Evolutionary conservation across 1,140 invertebrate species (phyloP).

Genomic region (Drosophila gunungcola): DNA sequence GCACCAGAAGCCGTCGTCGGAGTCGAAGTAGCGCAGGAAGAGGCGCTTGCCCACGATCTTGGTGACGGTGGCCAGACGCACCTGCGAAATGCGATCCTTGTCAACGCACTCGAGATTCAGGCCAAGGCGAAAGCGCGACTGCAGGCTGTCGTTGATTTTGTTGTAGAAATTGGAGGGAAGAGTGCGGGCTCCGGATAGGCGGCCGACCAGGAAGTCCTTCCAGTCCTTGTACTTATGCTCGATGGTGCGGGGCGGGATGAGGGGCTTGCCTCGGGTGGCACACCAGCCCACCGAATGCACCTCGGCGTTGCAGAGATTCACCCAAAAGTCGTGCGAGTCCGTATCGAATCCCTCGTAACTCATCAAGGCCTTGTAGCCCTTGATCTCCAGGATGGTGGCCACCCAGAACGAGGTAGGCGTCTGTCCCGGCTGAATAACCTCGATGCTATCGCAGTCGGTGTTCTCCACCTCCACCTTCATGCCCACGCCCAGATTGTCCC

Average conservation of each 20-base stretch:
- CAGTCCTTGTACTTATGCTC: slow-evolving; percentile 97
- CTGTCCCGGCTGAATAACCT: slow-evolving; percentile 87
- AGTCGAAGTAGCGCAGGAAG: slow-evolving; percentile 95
- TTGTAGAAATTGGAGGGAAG: slow-evolving; percentile 95
- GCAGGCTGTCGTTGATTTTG: slow-evolving; percentile 93
- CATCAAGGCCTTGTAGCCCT: slow-evolving; percentile 96
- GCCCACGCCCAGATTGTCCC: slow-evolving; percentile 96
- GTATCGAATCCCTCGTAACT: slow-evolving; percentile 97
- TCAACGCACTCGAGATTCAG: slow-evolving; percentile 97
- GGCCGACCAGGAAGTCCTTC: slow-evolving; percentile 96
- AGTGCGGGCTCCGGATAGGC: slow-evolving; percentile 96
- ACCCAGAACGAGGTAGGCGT: slow-evolving; percentile 96
- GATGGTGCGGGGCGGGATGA: slow-evolving; percentile 96
- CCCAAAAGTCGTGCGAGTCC: slow-evolving; percentile 96
- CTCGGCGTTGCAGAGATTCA: slow-evolving; percentile 95
- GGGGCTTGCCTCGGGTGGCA: slow-evolving; percentile 96
- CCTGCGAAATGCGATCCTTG: slow-evolving; percentile 97
- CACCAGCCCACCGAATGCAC: slow-evolving; percentile 99
- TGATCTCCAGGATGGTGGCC: slow-evolving; percentile 95
- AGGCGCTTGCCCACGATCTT: slow-evolving; percentile 96
- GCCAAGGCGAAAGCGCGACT: slow-evolving; percentile 92
- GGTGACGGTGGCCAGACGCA: slow-evolving; percentile 94
- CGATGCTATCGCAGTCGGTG: slow-evolving; percentile 91
- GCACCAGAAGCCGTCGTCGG: slow-evolving; percentile 96
- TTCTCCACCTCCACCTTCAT: slow-evolving; percentile 99